Evolutionary conservation across 2,797 vertebrate species (phyloP).

Genomic region (Hylomyscus alleni): DNA sequence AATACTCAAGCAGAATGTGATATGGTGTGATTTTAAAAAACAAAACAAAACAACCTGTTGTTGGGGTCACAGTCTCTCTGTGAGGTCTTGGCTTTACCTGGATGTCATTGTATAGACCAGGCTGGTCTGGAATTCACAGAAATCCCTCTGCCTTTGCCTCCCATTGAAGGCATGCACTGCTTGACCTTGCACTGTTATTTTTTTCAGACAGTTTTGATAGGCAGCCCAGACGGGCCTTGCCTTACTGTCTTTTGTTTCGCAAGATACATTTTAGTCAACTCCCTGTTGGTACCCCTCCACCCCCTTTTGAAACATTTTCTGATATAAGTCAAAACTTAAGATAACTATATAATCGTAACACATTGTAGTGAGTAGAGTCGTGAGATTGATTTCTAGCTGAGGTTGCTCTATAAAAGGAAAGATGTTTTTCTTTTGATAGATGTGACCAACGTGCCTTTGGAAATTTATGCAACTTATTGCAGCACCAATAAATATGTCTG

Average conservation of each 20-base stretch:
- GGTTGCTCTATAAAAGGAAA: not conserved
- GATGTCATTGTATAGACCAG: not conserved
- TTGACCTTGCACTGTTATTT: not conserved
- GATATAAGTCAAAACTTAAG: not conserved
- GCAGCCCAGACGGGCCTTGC: not conserved
- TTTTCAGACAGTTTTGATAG: not conserved
- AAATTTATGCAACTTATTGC: not conserved
- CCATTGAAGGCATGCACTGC: not conserved
- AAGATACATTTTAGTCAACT: not conserved
- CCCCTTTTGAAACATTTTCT: not conserved
- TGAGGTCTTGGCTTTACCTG: not conserved
- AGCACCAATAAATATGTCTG: not conserved
- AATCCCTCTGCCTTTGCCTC: not conserved
- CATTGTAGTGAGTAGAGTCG: not conserved
- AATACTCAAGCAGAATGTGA: not conserved
- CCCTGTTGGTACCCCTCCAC: too few species aligned
- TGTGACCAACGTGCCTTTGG: not conserved
- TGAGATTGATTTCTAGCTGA: conserved; percentile 53
- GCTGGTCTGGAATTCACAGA: not conserved
- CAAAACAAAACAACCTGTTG: not conserved
- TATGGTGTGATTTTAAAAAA: not conserved
- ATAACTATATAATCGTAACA: conserved; percentile 13
- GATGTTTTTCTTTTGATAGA: conserved; percentile 37
- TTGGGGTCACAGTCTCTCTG: not conserved
- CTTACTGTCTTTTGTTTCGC: not conserved